Conservation (phyloP, 92 coral and sea anemone species). For the Porites evermanni region DNA sequence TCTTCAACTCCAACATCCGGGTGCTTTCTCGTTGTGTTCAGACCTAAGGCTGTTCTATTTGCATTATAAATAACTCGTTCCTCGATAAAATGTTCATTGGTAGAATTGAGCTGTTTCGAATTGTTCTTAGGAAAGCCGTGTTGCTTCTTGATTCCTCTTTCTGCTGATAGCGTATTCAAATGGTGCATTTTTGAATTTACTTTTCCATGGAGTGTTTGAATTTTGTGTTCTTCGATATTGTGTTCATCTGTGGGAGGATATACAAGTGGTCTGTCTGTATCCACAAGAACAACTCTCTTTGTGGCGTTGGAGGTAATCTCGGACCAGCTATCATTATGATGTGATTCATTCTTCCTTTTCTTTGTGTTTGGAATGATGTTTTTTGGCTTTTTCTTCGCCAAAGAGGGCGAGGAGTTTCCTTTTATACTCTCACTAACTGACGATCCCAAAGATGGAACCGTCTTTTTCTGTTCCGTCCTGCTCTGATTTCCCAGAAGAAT, state of each 20-base stretch:
- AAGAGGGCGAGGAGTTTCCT: neutral
- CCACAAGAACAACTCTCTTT: conserved; percentile 48
- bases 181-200: neutral
- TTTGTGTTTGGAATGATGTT: neutral
- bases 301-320: conserved; percentile 2
- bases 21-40: neutral
- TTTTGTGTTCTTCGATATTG: conserved; percentile 37
- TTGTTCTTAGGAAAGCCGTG: neutral
- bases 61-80: conserved; percentile 12
- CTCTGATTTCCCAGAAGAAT: conserved; percentile 10
- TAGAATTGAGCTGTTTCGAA: neutral
- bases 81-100: conserved; percentile 23
- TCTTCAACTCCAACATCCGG: neutral
- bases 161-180: neutral
- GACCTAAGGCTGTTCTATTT: too few relatives aligned
- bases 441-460: neutral
- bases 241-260: conserved; percentile 50
- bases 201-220: conserved; percentile 3
- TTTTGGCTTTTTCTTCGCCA: neutral
- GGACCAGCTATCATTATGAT: neutral
- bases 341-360: neutral
- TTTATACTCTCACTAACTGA: neutral
- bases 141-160: neutral
- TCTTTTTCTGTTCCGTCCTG: neutral
- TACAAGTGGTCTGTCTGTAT: conserved; percentile 44